A percentile compares a stretch with the other conserved stretches of the same genome.
Evolutionary conservation across 1,140 invertebrate genomes (phyloP).

Genomic region (Ooceraea biroi): DNA sequence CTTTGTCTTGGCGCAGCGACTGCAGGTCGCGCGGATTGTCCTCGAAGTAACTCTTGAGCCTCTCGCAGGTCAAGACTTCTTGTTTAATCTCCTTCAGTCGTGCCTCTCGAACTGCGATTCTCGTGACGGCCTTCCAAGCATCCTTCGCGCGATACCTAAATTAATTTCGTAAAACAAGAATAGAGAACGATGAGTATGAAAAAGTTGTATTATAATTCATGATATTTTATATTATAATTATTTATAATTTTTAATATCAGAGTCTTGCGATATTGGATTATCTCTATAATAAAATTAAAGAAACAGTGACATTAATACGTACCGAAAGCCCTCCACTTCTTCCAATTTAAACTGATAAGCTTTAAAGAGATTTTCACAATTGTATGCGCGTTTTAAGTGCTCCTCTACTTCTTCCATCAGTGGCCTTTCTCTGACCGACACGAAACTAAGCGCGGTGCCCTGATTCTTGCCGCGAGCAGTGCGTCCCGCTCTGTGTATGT

Average conservation of each 20-base stretch:
- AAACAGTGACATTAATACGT: constrained; percentile 24
- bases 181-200: neutral
- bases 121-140: constrained; percentile 97
- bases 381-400: constrained; percentile 89
- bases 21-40: constrained; percentile 97
- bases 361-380: constrained; percentile 88
- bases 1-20: constrained; percentile 96
- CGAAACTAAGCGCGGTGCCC: constrained; percentile 97
- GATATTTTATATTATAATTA: neutral
- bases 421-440: constrained; percentile 93
- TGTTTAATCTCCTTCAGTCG: constrained; percentile 98
- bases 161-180: neutral
- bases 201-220: neutral
- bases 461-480: constrained; percentile 97
- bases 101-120: constrained; percentile 96
- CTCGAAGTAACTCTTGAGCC: constrained; percentile 97
- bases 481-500: constrained; percentile 97
- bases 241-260: no score
- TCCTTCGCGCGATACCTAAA: constrained; percentile 94
- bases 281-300: neutral
- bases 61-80: constrained; percentile 97
- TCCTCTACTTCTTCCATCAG: constrained; percentile 93
- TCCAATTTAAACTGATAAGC: constrained; percentile 97
- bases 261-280: neutral
- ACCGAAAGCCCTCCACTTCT: constrained; percentile 97